phyloP scores from a whole-genome alignment of 1,140 invertebrate species.

The Dufourea novaeangliae region DNA sequence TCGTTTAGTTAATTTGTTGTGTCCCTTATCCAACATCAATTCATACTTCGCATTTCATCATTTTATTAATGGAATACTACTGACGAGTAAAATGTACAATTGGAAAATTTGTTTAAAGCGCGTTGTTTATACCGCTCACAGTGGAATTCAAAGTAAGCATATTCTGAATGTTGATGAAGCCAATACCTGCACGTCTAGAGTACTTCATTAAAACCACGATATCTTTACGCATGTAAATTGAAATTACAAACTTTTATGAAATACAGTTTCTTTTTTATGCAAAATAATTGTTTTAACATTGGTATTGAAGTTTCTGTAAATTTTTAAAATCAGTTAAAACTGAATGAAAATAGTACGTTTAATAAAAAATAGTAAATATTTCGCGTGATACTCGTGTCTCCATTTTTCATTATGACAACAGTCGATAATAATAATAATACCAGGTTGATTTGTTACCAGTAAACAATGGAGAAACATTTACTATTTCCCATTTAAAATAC shows the following conservation, averaged over 20 bases:
- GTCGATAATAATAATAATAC: background rate
- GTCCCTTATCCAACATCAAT: background rate
- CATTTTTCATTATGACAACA: background rate
- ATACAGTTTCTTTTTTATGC: background rate
- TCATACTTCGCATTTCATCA: background rate
- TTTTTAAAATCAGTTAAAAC: background rate
- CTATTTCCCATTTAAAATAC: constrained; percentile 28
- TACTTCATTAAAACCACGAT: constrained; percentile 15
- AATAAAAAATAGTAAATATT: constrained; percentile 42
- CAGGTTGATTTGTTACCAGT: background rate
- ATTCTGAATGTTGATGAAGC: background rate
- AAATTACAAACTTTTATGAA: background rate
- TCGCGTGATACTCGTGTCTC: background rate
- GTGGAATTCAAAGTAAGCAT: constrained; percentile 5
- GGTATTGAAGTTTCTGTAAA: background rate
- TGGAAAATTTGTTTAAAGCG: constrained; percentile 8
- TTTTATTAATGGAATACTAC: constrained; percentile 32
- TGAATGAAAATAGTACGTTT: constrained; percentile 7
- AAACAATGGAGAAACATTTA: constrained; percentile 32
- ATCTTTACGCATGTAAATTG: background rate
- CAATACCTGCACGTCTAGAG: background rate
- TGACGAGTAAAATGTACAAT: constrained; percentile 26
- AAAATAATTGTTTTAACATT: constrained; percentile 1
- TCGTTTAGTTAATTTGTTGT: background rate
- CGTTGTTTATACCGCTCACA: background rate